A percentile compares a stretch with the other conserved stretches of the same genome.
Conservation (phyloP, 2,797 vertebrate genomes). For the Moxostoma hubbsi region DNA sequence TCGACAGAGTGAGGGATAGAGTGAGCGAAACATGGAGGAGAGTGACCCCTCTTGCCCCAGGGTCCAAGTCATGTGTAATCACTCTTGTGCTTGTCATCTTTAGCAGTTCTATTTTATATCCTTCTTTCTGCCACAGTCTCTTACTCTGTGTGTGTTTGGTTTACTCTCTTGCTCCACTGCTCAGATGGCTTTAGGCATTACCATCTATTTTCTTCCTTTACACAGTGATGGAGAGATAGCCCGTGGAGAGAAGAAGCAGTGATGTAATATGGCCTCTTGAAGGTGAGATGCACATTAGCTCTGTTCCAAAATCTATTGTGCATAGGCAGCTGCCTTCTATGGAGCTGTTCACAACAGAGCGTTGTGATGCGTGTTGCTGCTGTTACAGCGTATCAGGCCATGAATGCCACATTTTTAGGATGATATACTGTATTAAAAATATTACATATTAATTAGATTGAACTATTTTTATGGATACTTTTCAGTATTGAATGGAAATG, state of each 20-base stretch:
- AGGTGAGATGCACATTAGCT: not conserved
- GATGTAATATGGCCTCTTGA: conserved; percentile 53
- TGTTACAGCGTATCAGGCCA: too few relatives aligned
- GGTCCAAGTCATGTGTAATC: conserved; percentile 44
- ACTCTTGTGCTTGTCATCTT: conserved; percentile 54
- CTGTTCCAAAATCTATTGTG: not conserved
- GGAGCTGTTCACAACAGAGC: too few relatives aligned
- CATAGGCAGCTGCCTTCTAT: not conserved
- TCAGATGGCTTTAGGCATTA: conserved; percentile 66
- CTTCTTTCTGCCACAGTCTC: conserved; percentile 42
- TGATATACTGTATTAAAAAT: not conserved
- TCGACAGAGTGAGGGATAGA: conserved; percentile 27
- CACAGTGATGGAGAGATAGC: conserved; percentile 73
- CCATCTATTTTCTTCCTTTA: conserved; percentile 75
- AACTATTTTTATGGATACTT: too few relatives aligned
- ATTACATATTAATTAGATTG: too few relatives aligned
- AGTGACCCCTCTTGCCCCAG: conserved; percentile 32
- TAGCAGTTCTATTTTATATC: conserved; percentile 46
- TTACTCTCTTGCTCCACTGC: conserved; percentile 43
- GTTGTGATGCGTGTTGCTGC: too few relatives aligned
- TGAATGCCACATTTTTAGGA: not conserved
- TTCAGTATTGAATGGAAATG: not conserved
- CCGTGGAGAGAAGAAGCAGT: conserved; percentile 64
- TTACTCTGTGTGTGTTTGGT: conserved; percentile 8
- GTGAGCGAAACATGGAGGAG: conserved; percentile 62